phyloP scores from a whole-genome alignment of 2,888 invertebrate species.

The Furcula furcula region DNA sequence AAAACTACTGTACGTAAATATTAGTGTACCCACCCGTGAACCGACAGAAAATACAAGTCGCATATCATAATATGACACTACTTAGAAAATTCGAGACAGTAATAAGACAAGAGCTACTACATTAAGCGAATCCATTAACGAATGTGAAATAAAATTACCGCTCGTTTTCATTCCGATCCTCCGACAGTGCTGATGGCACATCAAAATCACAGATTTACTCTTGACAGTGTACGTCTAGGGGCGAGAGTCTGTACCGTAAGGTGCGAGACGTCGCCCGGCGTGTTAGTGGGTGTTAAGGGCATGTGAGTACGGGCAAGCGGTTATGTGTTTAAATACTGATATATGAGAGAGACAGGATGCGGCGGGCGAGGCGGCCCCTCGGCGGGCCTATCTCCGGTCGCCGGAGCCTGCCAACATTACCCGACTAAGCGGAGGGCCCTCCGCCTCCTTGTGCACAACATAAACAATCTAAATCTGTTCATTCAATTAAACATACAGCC shows the following conservation, averaged over 20 bases:
- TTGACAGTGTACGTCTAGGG: constrained; percentile 46
- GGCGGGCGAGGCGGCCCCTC: no score
- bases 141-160: constrained; percentile 78
- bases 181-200: constrained; percentile 70
- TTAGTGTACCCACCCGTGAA: constrained; percentile 79
- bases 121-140: constrained; percentile 79
- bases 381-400: no score
- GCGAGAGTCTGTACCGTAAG: constrained; percentile 25
- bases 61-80: constrained; percentile 71
- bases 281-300: constrained; percentile 55
- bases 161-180: constrained; percentile 63
- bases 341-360: constrained; percentile 16
- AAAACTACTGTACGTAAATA: constrained; percentile 80
- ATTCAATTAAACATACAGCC: constrained; percentile 26
- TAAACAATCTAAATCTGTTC: constrained; percentile 19
- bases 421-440: constrained; percentile 37
- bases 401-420: constrained; percentile 33
- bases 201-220: constrained; percentile 59
- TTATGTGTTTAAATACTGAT: constrained; percentile 40
- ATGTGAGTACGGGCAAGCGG: constrained; percentile 55
- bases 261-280: constrained; percentile 24
- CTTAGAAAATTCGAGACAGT: constrained; percentile 78
- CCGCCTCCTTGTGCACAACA: constrained; percentile 36
- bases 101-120: constrained; percentile 78
- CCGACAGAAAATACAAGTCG: constrained; percentile 69